Percentiles rank a stretch among this genome's conserved stretches.
phyloP scores from a whole-genome alignment of 2,888 invertebrate species.

The Blastobasis adustella region DNA sequence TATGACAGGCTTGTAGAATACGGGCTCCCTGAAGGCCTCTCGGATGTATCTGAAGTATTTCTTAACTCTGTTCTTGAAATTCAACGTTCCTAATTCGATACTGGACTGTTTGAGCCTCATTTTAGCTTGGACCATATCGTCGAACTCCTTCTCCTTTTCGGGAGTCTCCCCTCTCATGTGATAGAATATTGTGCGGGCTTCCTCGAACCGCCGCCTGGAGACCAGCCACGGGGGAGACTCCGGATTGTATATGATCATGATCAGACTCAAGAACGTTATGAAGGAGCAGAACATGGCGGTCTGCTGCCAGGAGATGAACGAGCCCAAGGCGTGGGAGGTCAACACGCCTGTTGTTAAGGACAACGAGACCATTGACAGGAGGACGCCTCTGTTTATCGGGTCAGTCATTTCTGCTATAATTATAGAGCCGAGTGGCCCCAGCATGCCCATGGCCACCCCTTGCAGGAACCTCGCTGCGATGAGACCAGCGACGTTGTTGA shows the following conservation, averaged over 20 bases:
- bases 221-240: constrained; percentile 82
- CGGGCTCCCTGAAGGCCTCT: constrained; percentile 51
- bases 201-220: constrained; percentile 67
- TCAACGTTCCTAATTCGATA: constrained; percentile 30
- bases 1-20: constrained; percentile 75
- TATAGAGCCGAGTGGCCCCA: constrained; percentile 70
- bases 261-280: constrained; percentile 62
- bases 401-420: constrained; percentile 76
- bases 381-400: constrained; percentile 76
- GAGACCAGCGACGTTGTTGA: constrained; percentile 55
- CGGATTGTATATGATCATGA: constrained; percentile 72
- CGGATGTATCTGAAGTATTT: constrained; percentile 37
- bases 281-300: constrained; percentile 69
- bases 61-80: constrained; percentile 27
- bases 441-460: constrained; percentile 72
- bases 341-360: constrained; percentile 78
- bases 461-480: constrained; percentile 69
- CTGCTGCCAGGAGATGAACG: constrained; percentile 73
- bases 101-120: constrained; percentile 47
- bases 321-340: constrained; percentile 76
- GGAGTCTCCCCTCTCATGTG: constrained; percentile 71
- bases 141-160: constrained; percentile 56
- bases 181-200: constrained; percentile 73
- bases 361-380: constrained; percentile 76
- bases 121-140: constrained; percentile 60